These are phyloP conservation scores for Sebastes fasciatus DNA, from an alignment of 2,113 vertebrate species.

Conservation along the genomic window DNA sequence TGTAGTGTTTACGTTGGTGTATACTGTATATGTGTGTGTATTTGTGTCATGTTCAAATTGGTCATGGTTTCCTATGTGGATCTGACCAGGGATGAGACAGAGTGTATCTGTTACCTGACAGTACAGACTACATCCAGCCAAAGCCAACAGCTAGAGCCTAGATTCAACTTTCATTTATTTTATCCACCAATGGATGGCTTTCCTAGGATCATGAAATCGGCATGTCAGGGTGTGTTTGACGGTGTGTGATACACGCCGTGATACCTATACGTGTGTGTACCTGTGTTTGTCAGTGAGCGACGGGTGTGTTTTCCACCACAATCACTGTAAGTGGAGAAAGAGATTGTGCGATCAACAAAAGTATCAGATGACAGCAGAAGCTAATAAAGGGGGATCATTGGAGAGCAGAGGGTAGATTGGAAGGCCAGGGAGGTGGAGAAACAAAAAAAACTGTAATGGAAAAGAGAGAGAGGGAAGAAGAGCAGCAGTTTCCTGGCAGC, in stretches of 20 bases:
- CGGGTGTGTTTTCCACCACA: conserved; percentile 35
- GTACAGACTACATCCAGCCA: background rate
- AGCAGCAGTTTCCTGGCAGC: conserved; percentile 26
- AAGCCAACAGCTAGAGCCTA: background rate
- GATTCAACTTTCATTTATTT: conserved; percentile 23
- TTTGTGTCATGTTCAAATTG: background rate
- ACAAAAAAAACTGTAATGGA: conserved; percentile 35
- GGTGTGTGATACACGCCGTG: background rate
- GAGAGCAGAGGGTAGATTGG: conserved; percentile 48
- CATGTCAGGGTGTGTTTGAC: conserved; percentile 5
- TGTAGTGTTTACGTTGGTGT: background rate
- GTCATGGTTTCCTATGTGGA: background rate
- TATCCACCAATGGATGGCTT: conserved; percentile 9
- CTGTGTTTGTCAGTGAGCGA: conserved; percentile 30
- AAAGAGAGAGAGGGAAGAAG: conserved; percentile 2
- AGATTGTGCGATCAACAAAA: conserved; percentile 58
- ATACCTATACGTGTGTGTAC: conserved; percentile 5
- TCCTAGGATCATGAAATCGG: background rate
- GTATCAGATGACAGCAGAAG: conserved; percentile 58
- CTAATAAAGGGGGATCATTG: conserved; percentile 58
- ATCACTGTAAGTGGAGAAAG: conserved; percentile 39
- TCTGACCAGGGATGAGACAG: background rate
- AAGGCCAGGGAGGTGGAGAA: conserved; percentile 28
- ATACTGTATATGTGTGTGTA: background rate
- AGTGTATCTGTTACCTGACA: background rate